Evolutionary conservation across 2,888 invertebrate species (phyloP), one percentile per base, ranked within the genome.

Genomic region (Cryptus armator): DNA sequence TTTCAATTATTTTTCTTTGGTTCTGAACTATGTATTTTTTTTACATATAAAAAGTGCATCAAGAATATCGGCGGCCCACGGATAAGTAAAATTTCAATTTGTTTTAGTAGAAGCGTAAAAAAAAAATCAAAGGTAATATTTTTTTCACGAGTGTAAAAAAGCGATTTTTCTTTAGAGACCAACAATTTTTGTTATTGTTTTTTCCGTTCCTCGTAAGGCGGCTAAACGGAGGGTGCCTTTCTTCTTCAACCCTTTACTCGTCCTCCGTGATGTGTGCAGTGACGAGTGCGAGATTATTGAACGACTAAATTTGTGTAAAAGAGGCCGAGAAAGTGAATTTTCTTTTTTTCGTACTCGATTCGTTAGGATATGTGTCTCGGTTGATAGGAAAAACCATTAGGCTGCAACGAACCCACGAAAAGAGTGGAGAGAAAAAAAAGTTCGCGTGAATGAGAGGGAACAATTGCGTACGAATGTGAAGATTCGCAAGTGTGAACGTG

Each of bases 241-340:
- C 56, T 9, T 56, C 56, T 56, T 56, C 56, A 4, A 56, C 19
- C 56, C 56, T 56, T 56, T 56, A 24, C 56, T 5, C 37, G 19
- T 3, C 24, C 56, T 56, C 56, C 1, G 7, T 37, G 56, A 24
- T 10, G 24, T 12, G 24, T 56, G 5, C 5, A 12, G 10, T 4
- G 56, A 19, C 19, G 19, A 56, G 24, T 56, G 56, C 19, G 4
- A 56, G 12, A 12, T 56, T 56, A 19, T 56, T 24, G 56, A 24
- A 56, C 19, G 9, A 56, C 24, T 19, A 24, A 12, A 10, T 56
- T 37, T 9, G 2, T 24, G 12, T 19, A 19, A 56, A 56, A 56
- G 24, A 12, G 24, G 19, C 56, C 10, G 56, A 56, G 56, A 24
- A 1, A 56, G 10, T 56, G 56, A 19, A 24, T 6, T 37, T 5